Conservation (phyloP, 2,888 invertebrate genomes). For the Lycophotia porphyrea region DNA sequence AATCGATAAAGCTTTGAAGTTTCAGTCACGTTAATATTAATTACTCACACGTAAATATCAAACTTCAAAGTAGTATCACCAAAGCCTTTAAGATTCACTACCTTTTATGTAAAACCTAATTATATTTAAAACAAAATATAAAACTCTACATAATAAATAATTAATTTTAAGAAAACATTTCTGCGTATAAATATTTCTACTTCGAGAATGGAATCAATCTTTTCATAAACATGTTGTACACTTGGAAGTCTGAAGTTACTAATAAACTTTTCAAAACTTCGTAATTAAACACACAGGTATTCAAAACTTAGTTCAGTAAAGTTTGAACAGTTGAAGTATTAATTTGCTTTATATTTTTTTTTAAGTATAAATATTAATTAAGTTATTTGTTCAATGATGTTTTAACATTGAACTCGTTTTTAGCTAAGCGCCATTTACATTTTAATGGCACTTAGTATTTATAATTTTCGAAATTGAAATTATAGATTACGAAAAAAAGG, state of each 20-base stretch:
- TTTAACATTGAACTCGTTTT: conserved; percentile 7
- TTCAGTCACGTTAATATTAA: background rate
- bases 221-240: conserved; percentile 26
- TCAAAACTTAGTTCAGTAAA: conserved; percentile 29
- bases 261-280: conserved; percentile 42
- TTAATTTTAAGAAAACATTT: conserved; percentile 9
- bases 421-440: no score
- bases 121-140: background rate
- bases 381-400: background rate
- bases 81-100: background rate
- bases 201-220: conserved; percentile 23
- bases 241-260: conserved; percentile 21
- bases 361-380: conserved; percentile 10
- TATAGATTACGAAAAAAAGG: background rate
- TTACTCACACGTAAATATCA: no score
- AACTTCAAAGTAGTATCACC: background rate
- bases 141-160: background rate
- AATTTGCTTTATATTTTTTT: conserved; percentile 9
- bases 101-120: background rate
- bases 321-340: conserved; percentile 22
- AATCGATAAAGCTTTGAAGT: background rate
- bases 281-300: conserved; percentile 66
- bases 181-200: conserved; percentile 13
- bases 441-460: no score
- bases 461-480: background rate